Base-by-base conservation (phyloP, 1,140 invertebrate species). In the Subanguina moxae region DNA sequence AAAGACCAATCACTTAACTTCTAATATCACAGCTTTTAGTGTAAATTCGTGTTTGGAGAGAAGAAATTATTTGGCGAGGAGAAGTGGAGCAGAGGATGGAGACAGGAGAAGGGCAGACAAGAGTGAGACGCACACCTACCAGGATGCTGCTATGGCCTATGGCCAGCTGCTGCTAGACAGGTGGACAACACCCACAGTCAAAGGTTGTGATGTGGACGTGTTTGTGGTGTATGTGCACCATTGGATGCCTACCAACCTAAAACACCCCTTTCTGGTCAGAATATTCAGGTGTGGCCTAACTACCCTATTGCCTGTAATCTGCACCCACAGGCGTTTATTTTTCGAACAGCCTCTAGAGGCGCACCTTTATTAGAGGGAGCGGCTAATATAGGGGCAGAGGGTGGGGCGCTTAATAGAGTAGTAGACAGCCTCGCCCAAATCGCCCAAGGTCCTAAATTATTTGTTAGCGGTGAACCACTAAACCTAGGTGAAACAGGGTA, bases 191-290 rank as follows among this genome's bases (percentile, higher is more conserved):
- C 5, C 19, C 19, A 61, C 5, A 5, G 19, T 8, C 17, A n/a
- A n/a, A n/a, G 57, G 3, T 21, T 64, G 62, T 64, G 38, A 62
- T 19, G 32, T 64, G 38, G 62, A 64, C n/a, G 3, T 64, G 19
- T 28, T 48, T 27, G 11, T 64, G n/a, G 19, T 57, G 42, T 64
- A 64, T n/a, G 45, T 64, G 7, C 42, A 64, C 3, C 42, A 56
- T 38, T 64, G 62, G 62, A 63, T 61, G 42, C 62, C 62, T 7
- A 23, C 43, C 63, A 62, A 23, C 21, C 13, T 64, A 13, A 25
- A 38, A 19, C 43, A 61, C 13, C 57, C 62, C 19, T 32, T 61
- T 45, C 19, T 45, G n/a, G 58, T 61, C 27, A 30, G 58, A 17
- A 3, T 61, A 61, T 61, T 61, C 17, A 19, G 58, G 58, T 61